A percentile compares a stretch with the other conserved stretches of the same genome.
Conservation (phyloP, 1,140 invertebrate species). For the Helicoverpa armigera region DNA sequence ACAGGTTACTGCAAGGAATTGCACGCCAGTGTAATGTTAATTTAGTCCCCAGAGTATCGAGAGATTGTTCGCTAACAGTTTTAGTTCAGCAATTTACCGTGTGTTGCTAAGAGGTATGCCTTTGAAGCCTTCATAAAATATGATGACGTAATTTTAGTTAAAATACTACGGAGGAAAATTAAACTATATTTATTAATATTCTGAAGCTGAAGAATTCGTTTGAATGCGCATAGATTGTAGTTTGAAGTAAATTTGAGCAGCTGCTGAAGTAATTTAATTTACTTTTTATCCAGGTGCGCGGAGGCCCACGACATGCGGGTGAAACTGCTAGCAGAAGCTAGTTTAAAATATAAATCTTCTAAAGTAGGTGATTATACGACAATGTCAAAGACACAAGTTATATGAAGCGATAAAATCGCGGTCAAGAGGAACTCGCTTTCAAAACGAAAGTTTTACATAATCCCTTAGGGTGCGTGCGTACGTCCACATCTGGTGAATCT, state of each 20-base stretch:
- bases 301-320: no score
- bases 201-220: no score
- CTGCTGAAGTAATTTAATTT: no score
- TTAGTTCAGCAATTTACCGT: conserved; percentile 17
- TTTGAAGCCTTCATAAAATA: no score
- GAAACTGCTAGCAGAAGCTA: neutral
- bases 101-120: neutral
- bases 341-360: neutral
- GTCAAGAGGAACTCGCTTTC: neutral
- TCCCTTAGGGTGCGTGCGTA: neutral
- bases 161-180: no score
- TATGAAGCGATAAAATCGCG: neutral
- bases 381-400: neutral
- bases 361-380: neutral
- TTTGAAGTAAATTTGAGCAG: no score
- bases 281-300: no score
- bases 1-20: conserved; percentile 29
- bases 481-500: no score
- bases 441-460: conserved; percentile 17
- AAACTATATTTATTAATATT: no score
- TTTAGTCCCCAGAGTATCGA: neutral
- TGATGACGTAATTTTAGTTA: no score
- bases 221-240: no score
- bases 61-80: conserved; percentile 39
- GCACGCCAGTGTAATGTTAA: conserved; percentile 35